Percentiles rank a stretch among this genome's conserved stretches.
phyloP scores from a whole-genome alignment of 2,113 vertebrate genomes.

The Podarcis cretensis region DNA sequence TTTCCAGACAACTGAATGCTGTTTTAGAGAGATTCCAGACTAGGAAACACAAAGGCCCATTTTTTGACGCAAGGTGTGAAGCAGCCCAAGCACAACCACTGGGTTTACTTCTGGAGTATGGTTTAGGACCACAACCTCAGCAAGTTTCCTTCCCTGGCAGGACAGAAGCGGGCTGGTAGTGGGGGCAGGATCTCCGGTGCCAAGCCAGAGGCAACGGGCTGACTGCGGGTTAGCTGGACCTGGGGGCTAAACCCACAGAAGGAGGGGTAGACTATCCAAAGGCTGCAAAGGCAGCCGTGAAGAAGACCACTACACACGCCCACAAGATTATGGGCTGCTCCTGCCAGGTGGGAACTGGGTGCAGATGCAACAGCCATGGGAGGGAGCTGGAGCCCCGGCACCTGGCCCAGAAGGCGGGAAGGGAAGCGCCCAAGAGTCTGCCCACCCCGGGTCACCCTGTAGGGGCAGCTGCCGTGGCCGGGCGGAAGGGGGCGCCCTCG shows the following conservation, averaged over 20 bases:
- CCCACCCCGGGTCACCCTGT: neutral
- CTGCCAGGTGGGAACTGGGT: neutral
- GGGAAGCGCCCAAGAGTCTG: neutral
- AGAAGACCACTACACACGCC: too few relatives aligned
- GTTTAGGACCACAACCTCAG: neutral
- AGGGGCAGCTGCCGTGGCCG: neutral
- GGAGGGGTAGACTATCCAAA: neutral
- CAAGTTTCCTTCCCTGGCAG: neutral
- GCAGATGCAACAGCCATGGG: neutral
- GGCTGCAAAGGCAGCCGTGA: neutral
- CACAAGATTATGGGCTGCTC: neutral
- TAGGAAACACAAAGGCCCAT: neutral
- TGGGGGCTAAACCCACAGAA: neutral
- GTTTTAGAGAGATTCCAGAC: neutral
- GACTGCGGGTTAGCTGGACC: too few relatives aligned
- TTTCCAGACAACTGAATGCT: neutral
- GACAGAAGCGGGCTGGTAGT: too few relatives aligned
- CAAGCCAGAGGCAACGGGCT: too few relatives aligned
- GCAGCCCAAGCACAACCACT: neutral
- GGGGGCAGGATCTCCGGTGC: too few relatives aligned
- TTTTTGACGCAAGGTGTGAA: neutral
- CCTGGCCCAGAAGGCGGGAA: neutral
- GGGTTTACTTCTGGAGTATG: neutral
- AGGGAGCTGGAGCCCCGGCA: neutral
- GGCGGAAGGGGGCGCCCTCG: neutral